Percentiles rank a stretch among this genome's conserved stretches.
These are phyloP conservation scores for Abrostola tripartita DNA, from an alignment of 2,888 invertebrate species.

Conservation along the genomic window DNA sequence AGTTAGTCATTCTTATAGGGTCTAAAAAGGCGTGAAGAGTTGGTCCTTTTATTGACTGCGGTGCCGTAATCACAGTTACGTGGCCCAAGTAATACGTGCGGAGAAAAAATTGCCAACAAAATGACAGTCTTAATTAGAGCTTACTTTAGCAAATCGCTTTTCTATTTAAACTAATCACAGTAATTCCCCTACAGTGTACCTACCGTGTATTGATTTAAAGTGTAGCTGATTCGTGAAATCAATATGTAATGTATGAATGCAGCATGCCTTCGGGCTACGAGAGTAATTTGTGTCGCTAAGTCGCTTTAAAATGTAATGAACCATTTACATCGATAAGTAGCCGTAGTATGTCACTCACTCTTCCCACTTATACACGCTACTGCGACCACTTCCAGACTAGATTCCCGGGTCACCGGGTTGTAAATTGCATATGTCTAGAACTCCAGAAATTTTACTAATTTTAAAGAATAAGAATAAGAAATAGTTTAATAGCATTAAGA, in stretches of 20 bases:
- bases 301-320: constrained; percentile 35
- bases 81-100: constrained; percentile 4
- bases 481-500: too few species aligned
- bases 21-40: constrained; percentile 1
- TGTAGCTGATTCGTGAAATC: too few species aligned
- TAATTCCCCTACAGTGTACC: too few species aligned
- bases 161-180: too few species aligned
- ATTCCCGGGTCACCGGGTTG: too few species aligned
- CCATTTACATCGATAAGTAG: constrained; percentile 26
- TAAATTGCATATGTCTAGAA: too few species aligned
- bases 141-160: too few species aligned
- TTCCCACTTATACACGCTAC: background rate
- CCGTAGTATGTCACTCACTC: too few species aligned
- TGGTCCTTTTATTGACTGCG: background rate
- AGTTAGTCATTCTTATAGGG: constrained; percentile 1
- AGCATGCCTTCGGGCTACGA: background rate
- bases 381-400: constrained; percentile 12
- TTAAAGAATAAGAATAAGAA: too few species aligned
- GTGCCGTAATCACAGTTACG: background rate
- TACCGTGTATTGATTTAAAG: too few species aligned
- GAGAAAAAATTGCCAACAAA: background rate
- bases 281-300: constrained; percentile 14
- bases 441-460: too few species aligned
- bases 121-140: background rate
- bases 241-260: too few species aligned